Conservation (phyloP, 92 coral and sea anemone species). For the Epizoanthus illoricatus region DNA sequence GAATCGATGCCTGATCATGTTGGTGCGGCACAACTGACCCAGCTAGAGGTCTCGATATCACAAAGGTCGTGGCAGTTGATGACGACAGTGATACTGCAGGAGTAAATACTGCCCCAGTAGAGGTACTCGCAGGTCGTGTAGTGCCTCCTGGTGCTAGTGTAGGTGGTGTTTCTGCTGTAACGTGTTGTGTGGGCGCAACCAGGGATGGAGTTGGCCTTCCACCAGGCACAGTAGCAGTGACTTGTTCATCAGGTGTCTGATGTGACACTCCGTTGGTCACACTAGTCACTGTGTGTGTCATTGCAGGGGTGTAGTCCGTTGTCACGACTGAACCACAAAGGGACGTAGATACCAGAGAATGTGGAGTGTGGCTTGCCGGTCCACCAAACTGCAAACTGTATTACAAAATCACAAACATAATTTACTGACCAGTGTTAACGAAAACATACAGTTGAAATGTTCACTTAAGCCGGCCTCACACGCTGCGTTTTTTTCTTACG, state of each 20-base stretch:
- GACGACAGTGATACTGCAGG: neutral
- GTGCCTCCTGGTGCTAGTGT: neutral
- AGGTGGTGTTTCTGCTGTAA: neutral
- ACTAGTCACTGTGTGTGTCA: neutral
- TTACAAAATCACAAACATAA: neutral
- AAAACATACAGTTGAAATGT: too few relatives aligned
- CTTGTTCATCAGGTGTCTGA: neutral
- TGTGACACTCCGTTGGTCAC: too few relatives aligned
- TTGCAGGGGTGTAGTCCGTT: neutral
- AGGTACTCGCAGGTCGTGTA: neutral
- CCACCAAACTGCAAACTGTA: slow-evolving; percentile 12
- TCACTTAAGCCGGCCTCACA: too few relatives aligned
- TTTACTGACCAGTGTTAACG: too few relatives aligned
- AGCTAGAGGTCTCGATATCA: slow-evolving; percentile 12
- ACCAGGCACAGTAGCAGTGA: neutral
- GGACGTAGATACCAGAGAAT: neutral
- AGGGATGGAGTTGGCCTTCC: neutral
- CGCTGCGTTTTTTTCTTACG: too few relatives aligned
- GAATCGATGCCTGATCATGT: neutral
- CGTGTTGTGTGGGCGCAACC: neutral
- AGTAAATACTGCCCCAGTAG: neutral
- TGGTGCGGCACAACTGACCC: neutral
- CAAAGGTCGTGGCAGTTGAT: neutral
- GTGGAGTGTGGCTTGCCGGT: neutral
- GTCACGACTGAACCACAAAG: neutral